Base-by-base conservation (phyloP, 1,140 invertebrate genomes). In the Dreissena rostriformis region DNA sequence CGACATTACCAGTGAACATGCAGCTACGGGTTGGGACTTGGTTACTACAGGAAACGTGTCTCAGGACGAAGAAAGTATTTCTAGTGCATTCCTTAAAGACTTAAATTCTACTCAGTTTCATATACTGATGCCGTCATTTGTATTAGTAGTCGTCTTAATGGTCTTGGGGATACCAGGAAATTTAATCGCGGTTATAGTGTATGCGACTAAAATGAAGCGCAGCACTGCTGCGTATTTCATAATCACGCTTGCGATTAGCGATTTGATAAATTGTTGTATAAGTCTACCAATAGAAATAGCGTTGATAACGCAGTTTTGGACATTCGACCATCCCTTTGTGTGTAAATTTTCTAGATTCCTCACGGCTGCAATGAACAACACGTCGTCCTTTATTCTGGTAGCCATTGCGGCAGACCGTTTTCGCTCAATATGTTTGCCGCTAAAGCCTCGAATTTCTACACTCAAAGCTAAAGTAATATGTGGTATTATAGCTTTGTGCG, bases 341-440 rank as follows among this genome's bases (percentile, higher is more conserved):
- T 81, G 78, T 28, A 81, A 72, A 63, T 51, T 81, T 12, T 72
- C 78, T 14, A 26, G 78, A n/a, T 81, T 68, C 28, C 22, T 72
- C 7, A 72, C 78, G 12, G 78, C 78, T 4, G 78, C 78, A n/a
- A 81, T 81, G 78, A 81, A 81, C 53, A 81, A 81, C n/a, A n/a
- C n/a, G n/a, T n/a, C n/a, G n/a, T n/a, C n/a, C n/a, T n/a, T n/a
- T n/a, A n/a, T n/a, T n/a, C 53, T 81, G 19, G 78, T 49, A 0
- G 78, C 78, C 53, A 81, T 81, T 22, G 78, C 78, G 22, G 53
- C 73, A 49, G 78, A 81, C 29, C 78, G 78, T 10, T 81, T 81
- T 49, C 51, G 78, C 28, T 81, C 78, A 15, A 81, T 81, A 53
- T 81, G 78, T 51, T 57, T 68, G 53, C 78, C 78, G 49, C 26